These are phyloP conservation scores for Chromoteleia sp. DNA, from an alignment of 2,888 invertebrate genomes.

Conservation along the genomic window DNA sequence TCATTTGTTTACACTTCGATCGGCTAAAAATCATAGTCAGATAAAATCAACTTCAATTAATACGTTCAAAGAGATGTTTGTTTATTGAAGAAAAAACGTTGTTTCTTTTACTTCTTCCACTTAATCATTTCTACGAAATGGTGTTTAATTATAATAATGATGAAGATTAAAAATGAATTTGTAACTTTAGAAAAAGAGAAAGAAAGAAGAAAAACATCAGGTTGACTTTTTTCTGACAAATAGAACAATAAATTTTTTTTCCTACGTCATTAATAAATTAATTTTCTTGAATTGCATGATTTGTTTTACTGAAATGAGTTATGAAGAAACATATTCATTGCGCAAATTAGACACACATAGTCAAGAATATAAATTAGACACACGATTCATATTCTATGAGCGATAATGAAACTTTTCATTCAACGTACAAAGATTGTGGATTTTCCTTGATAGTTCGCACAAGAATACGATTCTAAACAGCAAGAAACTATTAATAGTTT, in stretches of 20 bases:
- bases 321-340: no score
- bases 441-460: slow-evolving; percentile 5
- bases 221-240: no score
- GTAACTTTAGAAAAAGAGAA: no score
- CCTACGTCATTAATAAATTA: no score
- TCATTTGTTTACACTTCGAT: slow-evolving; percentile 43
- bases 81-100: not conserved
- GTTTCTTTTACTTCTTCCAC: no score
- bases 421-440: not conserved
- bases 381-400: not conserved
- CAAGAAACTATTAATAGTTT: slow-evolving; percentile 2
- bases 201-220: no score
- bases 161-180: no score
- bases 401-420: slow-evolving; percentile 25
- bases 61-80: not conserved
- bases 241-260: no score
- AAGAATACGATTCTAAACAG: not conserved
- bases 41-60: slow-evolving; percentile 6
- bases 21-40: slow-evolving; percentile 13
- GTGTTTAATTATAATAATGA: no score
- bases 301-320: no score
- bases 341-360: not conserved
- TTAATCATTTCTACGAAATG: not conserved
- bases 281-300: no score
- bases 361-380: not conserved